These are phyloP conservation scores for Steinernema scapterisci DNA, from an alignment of 2,888 invertebrate species.

Conservation along the genomic window DNA sequence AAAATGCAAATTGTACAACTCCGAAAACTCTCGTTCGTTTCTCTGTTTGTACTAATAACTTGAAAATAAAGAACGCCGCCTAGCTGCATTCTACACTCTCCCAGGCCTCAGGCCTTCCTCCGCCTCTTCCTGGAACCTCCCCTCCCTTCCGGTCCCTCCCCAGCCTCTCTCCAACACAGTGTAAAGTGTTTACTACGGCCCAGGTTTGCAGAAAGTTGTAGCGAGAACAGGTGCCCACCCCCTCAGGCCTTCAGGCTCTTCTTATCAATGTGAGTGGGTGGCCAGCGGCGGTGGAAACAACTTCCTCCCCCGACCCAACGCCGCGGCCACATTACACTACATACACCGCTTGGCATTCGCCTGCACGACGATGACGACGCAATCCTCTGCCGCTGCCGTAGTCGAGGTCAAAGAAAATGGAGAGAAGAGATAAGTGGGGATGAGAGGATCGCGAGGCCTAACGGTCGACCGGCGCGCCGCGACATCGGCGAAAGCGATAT, in stretches of 20 bases:
- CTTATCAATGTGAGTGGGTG: slow-evolving; percentile 23
- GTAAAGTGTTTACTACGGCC: slow-evolving; percentile 28
- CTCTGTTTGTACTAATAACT: slow-evolving; percentile 25
- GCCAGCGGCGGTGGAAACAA: slow-evolving; percentile 17
- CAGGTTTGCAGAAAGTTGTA: neutral
- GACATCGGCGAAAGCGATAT: slow-evolving; percentile 21
- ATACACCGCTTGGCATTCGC: neutral
- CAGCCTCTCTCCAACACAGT: neutral
- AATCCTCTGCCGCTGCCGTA: neutral
- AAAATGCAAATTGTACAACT: slow-evolving; percentile 27
- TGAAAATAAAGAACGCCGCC: slow-evolving; percentile 29
- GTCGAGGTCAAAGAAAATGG: slow-evolving; percentile 15
- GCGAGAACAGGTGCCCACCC: neutral
- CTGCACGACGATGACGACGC: neutral
- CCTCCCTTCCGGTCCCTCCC: neutral
- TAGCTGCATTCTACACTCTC: neutral
- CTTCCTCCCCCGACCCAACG: neutral
- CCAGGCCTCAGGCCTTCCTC: no score
- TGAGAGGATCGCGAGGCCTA: slow-evolving; percentile 8
- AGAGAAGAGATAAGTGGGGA: slow-evolving; percentile 27
- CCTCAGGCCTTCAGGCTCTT: neutral
- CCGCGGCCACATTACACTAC: slow-evolving; percentile 14
- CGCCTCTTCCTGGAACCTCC: no score
- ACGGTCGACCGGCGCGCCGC: no score
- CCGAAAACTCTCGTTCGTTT: no score